Evolutionary conservation across 1,140 invertebrate genomes (phyloP).

Genomic region (Ips typographus): DNA sequence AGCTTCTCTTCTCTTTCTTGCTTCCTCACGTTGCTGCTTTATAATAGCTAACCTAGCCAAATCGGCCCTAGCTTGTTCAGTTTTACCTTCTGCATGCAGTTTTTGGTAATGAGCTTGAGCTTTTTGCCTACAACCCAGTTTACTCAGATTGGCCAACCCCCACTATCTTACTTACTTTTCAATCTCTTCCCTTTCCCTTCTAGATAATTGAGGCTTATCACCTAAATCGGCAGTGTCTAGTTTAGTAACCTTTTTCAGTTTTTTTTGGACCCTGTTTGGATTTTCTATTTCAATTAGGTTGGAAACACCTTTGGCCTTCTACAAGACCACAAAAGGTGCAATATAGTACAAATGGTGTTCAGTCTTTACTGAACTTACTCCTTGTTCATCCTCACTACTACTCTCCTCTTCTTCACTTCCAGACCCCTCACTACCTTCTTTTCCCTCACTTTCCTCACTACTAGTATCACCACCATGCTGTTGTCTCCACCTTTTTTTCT

Average conservation of each 20-base stretch:
- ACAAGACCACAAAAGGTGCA: background rate
- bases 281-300: slow-evolving; percentile 42
- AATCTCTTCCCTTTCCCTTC: slow-evolving; percentile 84
- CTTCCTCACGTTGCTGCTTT: slow-evolving; percentile 91
- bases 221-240: slow-evolving; percentile 60
- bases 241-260: slow-evolving; percentile 80
- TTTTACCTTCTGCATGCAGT: slow-evolving; percentile 91
- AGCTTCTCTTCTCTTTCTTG: slow-evolving; percentile 83
- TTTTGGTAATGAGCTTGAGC: slow-evolving; percentile 88
- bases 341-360: background rate
- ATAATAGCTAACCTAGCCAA: slow-evolving; percentile 88
- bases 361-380: slow-evolving; percentile 15
- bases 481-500: slow-evolving; percentile 69
- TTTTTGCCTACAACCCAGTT: slow-evolving; percentile 58
- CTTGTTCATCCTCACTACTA: slow-evolving; percentile 37
- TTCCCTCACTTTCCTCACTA: slow-evolving; percentile 47
- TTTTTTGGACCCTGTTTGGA: slow-evolving; percentile 88
- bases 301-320: slow-evolving; percentile 40
- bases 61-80: slow-evolving; percentile 92
- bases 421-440: slow-evolving; percentile 51
- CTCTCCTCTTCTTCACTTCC: slow-evolving; percentile 40
- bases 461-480: slow-evolving; percentile 45
- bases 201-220: slow-evolving; percentile 76
- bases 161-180: slow-evolving; percentile 60
- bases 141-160: no score